phyloP scores from a whole-genome alignment of 2,888 invertebrate genomes.

The Pollenia amentaria region DNA sequence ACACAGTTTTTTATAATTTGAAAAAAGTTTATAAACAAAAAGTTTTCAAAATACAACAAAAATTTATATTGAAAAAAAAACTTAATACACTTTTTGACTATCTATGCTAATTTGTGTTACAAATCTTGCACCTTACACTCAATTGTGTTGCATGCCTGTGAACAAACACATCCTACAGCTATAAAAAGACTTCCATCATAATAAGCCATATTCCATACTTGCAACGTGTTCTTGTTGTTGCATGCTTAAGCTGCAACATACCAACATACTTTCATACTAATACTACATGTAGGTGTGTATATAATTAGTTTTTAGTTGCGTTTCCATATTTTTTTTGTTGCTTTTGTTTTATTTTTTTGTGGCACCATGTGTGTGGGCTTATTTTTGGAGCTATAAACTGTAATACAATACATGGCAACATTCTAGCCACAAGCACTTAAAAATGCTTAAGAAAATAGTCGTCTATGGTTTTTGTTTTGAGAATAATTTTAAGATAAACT shows the following conservation, averaged over 20 bases:
- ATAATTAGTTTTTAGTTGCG: slow-evolving; percentile 65
- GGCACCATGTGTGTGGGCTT: slow-evolving; percentile 68
- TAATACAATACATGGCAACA: slow-evolving; percentile 57
- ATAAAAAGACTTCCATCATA: slow-evolving; percentile 45
- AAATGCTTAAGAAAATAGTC: slow-evolving; percentile 60
- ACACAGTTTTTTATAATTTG: too few species aligned
- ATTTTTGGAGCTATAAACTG: slow-evolving; percentile 50
- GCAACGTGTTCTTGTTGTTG: slow-evolving; percentile 27
- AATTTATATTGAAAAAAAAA: neutral
- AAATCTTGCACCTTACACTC: slow-evolving; percentile 69
- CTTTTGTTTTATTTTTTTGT: slow-evolving; percentile 12
- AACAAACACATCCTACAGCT: slow-evolving; percentile 62
- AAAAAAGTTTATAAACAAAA: too few species aligned
- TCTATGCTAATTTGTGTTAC: slow-evolving; percentile 44
- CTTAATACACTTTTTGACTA: slow-evolving; percentile 31
- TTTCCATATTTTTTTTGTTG: neutral
- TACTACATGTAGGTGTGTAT: slow-evolving; percentile 65
- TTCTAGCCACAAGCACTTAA: slow-evolving; percentile 70
- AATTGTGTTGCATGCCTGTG: neutral
- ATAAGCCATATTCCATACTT: slow-evolving; percentile 19
- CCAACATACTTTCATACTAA: neutral
- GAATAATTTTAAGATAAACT: slow-evolving; percentile 50
- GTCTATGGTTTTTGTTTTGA: slow-evolving; percentile 7
- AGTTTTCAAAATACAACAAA: too few species aligned
- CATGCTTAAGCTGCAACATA: slow-evolving; percentile 4